phyloP scores from a whole-genome alignment of 2,888 invertebrate genomes.

The Trichogramma evanescens region DNA sequence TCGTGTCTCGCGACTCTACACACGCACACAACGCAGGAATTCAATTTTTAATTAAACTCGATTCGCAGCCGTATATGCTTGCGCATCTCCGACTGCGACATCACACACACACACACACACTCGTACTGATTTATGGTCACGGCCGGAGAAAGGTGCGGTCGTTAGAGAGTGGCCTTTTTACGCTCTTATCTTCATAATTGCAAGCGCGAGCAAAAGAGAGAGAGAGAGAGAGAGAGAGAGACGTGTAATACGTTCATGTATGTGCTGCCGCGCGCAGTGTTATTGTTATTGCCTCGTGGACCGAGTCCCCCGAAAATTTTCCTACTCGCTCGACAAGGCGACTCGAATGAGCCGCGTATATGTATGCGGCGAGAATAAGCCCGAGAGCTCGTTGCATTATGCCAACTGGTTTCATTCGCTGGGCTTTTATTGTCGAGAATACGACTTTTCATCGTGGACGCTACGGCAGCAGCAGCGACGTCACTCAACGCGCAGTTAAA shows the following conservation, averaged over 20 bases:
- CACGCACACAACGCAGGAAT: neutral
- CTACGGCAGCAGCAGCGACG: neutral
- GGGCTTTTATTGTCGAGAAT: slow-evolving; percentile 3
- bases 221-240: too few species aligned
- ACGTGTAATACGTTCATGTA: too few species aligned
- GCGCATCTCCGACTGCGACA: neutral
- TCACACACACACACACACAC: neutral
- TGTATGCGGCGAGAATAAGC: too few species aligned
- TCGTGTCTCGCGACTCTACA: too few species aligned
- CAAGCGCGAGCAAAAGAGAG: neutral
- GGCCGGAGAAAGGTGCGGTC: neutral
- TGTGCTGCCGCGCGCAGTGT: neutral
- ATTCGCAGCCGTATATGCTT: neutral
- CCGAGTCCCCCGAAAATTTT: too few species aligned
- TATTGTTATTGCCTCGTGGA: neutral
- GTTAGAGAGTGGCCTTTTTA: neutral
- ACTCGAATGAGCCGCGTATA: too few species aligned
- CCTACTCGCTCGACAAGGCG: too few species aligned
- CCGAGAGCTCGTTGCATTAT: neutral
- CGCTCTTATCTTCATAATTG: slow-evolving; percentile 9
- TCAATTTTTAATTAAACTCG: slow-evolving; percentile 12
- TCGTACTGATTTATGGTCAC: slow-evolving; percentile 1
- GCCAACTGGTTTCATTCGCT: neutral
- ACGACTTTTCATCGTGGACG: slow-evolving; percentile 4
- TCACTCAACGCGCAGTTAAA: too few species aligned